phyloP scores from a whole-genome alignment of 2,888 invertebrate genomes.

The Amphiduros pacificus region DNA sequence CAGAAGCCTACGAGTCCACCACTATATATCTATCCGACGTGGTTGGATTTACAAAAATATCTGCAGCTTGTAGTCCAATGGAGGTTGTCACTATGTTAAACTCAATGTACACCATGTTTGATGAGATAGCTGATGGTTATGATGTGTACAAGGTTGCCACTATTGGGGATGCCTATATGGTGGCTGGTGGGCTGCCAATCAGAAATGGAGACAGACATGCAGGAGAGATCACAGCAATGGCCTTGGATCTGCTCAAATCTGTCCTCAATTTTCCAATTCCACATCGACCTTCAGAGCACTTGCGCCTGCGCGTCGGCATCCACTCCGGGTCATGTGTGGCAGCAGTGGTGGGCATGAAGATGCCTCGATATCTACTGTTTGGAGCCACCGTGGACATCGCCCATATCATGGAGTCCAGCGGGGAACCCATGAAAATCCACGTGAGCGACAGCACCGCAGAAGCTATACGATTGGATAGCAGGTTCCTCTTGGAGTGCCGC shows the following conservation, averaged over 20 bases:
- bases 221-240: conserved; percentile 5
- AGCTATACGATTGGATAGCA: no score
- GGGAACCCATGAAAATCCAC: no score
- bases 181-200: background rate
- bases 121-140: background rate
- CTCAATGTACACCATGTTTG: background rate
- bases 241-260: background rate
- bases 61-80: background rate
- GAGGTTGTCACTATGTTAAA: conserved; percentile 1
- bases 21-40: background rate
- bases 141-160: background rate
- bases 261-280: background rate
- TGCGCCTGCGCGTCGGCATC: conserved; percentile 2
- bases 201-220: background rate
- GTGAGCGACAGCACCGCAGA: no score
- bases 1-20: background rate
- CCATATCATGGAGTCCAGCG: no score
- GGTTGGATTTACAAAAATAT: background rate
- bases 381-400: no score
- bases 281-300: background rate
- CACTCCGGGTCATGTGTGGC: background rate
- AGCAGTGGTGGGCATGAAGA: no score
- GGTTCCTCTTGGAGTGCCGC: no score
- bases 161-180: background rate
- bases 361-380: no score